phyloP scores from a whole-genome alignment of 2,797 vertebrate species.

The Pseudotriccus pelzelni region DNA sequence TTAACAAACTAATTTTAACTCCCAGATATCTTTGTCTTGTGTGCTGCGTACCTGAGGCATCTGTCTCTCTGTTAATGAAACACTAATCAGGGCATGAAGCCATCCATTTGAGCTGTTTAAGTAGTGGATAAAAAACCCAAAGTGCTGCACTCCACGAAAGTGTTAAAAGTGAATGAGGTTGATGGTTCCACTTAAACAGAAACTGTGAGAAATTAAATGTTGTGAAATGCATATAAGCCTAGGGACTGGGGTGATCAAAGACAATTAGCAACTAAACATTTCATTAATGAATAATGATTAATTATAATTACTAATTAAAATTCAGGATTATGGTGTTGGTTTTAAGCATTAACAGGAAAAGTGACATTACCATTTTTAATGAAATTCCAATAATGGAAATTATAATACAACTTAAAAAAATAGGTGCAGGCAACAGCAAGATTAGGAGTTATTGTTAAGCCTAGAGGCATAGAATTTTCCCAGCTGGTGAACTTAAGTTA shows the following conservation, averaged over 20 bases:
- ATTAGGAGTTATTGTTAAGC: conserved; percentile 77
- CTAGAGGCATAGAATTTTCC: conserved; percentile 74
- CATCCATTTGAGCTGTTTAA: not conserved
- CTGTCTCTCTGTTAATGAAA: not conserved
- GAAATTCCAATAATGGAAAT: conserved; percentile 77
- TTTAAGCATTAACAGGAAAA: conserved; percentile 80
- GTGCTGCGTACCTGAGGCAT: not conserved
- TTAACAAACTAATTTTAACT: not conserved
- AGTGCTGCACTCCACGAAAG: not conserved
- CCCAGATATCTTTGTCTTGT: not conserved
- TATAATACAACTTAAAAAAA: conserved; percentile 63
- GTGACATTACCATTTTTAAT: conserved; percentile 84
- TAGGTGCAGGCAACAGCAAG: conserved; percentile 62
- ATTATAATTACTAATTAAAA: conserved; percentile 87
- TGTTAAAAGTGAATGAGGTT: conserved; percentile 58
- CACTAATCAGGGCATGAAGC: not conserved
- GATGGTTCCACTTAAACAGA: conserved; percentile 63
- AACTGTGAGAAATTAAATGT: conserved; percentile 68
- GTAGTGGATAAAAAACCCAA: not conserved
- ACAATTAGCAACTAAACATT: conserved; percentile 83
- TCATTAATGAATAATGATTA: conserved; percentile 86
- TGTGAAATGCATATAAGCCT: conserved; percentile 73
- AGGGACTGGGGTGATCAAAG: conserved; percentile 78
- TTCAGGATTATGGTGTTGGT: conserved; percentile 82
- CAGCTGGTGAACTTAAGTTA: conserved; percentile 78